Conservation (phyloP, 2,797 vertebrate species). For the Melanotaenia maccullochi region DNA sequence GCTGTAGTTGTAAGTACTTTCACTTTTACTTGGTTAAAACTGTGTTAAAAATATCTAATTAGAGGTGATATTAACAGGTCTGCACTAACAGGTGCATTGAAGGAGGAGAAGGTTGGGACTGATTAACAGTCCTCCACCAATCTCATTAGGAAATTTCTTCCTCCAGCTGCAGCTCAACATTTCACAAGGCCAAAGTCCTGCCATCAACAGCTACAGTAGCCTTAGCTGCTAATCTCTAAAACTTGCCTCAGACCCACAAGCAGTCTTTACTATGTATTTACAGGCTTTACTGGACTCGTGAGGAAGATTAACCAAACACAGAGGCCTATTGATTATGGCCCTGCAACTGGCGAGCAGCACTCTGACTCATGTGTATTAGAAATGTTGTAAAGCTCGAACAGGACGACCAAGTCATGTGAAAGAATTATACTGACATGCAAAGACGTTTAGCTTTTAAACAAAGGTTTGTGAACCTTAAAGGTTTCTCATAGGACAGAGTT, state of each 20-base stretch:
- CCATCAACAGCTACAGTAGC: conserved; percentile 40
- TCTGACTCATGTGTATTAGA: conserved; percentile 48
- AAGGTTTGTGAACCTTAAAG: not conserved
- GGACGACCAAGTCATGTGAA: conserved; percentile 36
- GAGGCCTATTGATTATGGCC: conserved; percentile 69
- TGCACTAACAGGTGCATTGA: not conserved
- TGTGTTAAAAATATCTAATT: not conserved
- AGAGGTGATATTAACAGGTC: not conserved
- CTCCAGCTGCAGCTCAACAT: conserved; percentile 44
- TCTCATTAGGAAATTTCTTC: conserved; percentile 12
- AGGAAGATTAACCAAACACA: conserved; percentile 79
- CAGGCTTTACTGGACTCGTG: conserved; percentile 76
- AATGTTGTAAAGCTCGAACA: conserved; percentile 28
- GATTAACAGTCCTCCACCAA: not conserved
- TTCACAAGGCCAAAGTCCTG: conserved; percentile 47
- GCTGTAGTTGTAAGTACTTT: conserved; percentile 82
- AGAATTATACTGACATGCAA: conserved; percentile 15
- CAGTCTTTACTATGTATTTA: conserved; percentile 49
- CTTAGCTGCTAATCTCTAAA: conserved; percentile 69
- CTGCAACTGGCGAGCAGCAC: conserved; percentile 8
- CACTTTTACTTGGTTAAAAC: conserved; percentile 2
- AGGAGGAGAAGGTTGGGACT: not conserved
- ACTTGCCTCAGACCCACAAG: conserved; percentile 37
- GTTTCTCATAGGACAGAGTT: not conserved
- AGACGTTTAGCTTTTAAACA: conserved; percentile 16